Base-by-base conservation (phyloP, 2,797 vertebrate genomes). In the Ctenopoma multispine region DNA sequence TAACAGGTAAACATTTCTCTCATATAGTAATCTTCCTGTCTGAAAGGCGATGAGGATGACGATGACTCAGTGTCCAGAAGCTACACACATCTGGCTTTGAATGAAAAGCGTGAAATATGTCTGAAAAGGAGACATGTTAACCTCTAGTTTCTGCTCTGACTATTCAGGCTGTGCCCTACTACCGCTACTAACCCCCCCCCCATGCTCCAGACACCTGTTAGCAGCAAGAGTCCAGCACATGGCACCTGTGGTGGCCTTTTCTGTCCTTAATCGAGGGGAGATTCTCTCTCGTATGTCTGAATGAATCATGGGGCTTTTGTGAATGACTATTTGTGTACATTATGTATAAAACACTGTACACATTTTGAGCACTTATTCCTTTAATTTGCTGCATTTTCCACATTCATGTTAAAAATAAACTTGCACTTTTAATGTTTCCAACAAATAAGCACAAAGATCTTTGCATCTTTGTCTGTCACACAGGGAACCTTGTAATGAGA, bases 401-500 rank as follows among this genome's bases (percentile, higher is more conserved):
- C 7, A 15, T 18, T 5, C 0, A 6, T 65, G 34, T 50, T 8
- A 57, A 65, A 20, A 40, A 49, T 10, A 49, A 46, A 75, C 23
- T 15, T 62, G 23, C 20, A 58, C 43, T 58, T 31, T 41, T 18
- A 27, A 18, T 38, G 55, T 65, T 68, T 49, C 51, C 36, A 49
- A n/a, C 53, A 61, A 76, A 64, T 23, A 41, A 69, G 34, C 38
- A 70, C 36, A 48, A 43, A 55, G 59, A 34, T 47, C 50, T 77
- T 63, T 77, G 54, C 49, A 54, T 74, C 79, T 70, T 55, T 69
- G 61, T 79, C 63, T 60, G 68, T 67, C 64, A 72, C 61, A 58
- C 63, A 17, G 43, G 46, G 62, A 12, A 73, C 49, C 72, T 66
- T 41, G 77, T 84, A 88, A 87, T 88, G 82, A 90, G 77, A 89